Percentiles rank a stretch among this genome's conserved stretches.
Conservation (phyloP, 2,888 invertebrate genomes). For the Eupsilia transversa region DNA sequence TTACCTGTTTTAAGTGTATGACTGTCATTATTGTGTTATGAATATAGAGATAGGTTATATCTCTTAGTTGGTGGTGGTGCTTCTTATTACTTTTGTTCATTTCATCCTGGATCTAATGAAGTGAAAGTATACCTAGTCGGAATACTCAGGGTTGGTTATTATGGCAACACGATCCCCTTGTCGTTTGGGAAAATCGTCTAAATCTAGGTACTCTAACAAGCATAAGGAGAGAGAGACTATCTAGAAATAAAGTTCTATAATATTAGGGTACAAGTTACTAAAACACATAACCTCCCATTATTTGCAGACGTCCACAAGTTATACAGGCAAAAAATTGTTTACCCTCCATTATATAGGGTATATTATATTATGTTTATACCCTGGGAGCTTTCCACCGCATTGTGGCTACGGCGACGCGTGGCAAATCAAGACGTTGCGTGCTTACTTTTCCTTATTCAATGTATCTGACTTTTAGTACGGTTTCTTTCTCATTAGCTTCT, state of each 20-base stretch:
- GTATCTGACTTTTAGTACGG: constrained; percentile 25
- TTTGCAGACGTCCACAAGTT: constrained; percentile 42
- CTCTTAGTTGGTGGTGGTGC: not conserved
- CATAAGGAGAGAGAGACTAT: not conserved
- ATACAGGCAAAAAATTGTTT: constrained; percentile 32
- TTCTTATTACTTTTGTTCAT: constrained; percentile 9
- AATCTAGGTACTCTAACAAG: not conserved
- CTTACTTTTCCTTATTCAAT: constrained; percentile 55
- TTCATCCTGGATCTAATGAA: not conserved
- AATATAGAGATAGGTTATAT: not conserved
- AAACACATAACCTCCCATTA: constrained; percentile 43
- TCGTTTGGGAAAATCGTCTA: not conserved
- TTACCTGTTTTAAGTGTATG: not conserved
- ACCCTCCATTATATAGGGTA: constrained; percentile 26
- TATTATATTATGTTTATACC: constrained; percentile 44
- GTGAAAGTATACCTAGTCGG: not conserved
- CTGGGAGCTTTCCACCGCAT: constrained; percentile 41
- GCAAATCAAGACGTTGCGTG: constrained; percentile 50
- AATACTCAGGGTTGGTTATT: not conserved
- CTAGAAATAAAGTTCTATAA: not conserved
- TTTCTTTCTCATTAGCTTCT: constrained; percentile 31
- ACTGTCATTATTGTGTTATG: constrained; percentile 17
- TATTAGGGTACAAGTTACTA: constrained; percentile 3
- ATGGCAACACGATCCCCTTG: not conserved
- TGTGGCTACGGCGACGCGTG: constrained; percentile 46